Evolutionary conservation across 2,113 vertebrate species (phyloP).

Genomic region (Hippocampus zosterae): DNA sequence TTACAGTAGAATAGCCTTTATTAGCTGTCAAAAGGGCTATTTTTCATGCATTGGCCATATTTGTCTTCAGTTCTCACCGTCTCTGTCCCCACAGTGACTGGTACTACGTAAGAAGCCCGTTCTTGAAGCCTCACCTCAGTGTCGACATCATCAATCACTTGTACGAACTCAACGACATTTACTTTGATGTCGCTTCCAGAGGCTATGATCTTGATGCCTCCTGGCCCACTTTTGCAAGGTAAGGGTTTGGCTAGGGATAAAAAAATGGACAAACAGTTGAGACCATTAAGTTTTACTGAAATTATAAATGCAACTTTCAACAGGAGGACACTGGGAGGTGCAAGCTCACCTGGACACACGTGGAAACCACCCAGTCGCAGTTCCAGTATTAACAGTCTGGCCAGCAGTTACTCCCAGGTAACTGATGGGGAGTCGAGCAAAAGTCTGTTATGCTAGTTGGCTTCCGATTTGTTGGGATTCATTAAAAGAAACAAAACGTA

Average conservation of each 20-base stretch:
- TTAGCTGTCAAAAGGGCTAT: background rate
- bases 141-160: conserved; percentile 87
- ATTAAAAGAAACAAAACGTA: background rate
- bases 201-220: conserved; percentile 90
- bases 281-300: background rate
- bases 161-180: conserved; percentile 92
- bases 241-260: conserved; percentile 16
- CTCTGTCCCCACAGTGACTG: conserved; percentile 78
- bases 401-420: conserved; percentile 90
- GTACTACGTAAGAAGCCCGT: conserved; percentile 92
- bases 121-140: conserved; percentile 84
- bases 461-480: background rate
- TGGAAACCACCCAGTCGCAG: conserved; percentile 93
- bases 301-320: background rate
- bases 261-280: background rate
- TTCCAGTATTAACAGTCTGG: conserved; percentile 92
- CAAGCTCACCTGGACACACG: conserved; percentile 78
- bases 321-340: conserved; percentile 81
- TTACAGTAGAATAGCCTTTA: background rate
- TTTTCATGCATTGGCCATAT: background rate
- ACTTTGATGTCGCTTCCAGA: conserved; percentile 85
- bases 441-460: background rate
- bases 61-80: background rate
- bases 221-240: conserved; percentile 95
- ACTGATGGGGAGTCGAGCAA: background rate